A percentile compares a stretch with the other conserved stretches of the same genome.
These are phyloP conservation scores for Pogoniulus pusillus DNA, from an alignment of 2,797 vertebrate genomes.

Conservation along the genomic window DNA sequence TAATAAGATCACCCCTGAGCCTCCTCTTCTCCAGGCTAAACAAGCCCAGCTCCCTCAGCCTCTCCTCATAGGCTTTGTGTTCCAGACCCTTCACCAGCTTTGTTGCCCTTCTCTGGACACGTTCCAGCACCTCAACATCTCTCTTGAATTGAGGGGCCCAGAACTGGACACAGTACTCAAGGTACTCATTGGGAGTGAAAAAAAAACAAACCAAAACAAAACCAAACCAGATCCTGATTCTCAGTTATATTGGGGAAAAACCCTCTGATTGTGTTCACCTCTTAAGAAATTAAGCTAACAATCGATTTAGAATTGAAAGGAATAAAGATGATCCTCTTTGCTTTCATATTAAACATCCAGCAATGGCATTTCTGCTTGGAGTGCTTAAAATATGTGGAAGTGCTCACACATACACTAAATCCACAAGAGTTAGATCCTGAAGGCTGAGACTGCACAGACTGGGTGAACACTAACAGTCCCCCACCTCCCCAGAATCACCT, in stretches of 20 bases:
- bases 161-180: too few relatives aligned
- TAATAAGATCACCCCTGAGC: too few relatives aligned
- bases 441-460: neutral
- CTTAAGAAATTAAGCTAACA: conserved; percentile 44
- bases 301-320: conserved; percentile 45
- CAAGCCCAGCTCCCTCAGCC: too few relatives aligned
- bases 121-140: too few relatives aligned
- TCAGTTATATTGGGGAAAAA: neutral
- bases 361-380: neutral
- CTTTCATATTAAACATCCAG: conserved; percentile 21
- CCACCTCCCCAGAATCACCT: neutral
- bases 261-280: neutral
- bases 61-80: too few relatives aligned
- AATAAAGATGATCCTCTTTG: neutral
- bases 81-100: too few relatives aligned
- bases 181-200: neutral
- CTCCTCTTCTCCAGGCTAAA: too few relatives aligned
- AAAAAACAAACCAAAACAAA: too few relatives aligned
- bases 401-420: neutral
- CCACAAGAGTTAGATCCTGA: neutral
- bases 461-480: neutral
- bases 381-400: conserved; percentile 4
- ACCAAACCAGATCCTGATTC: neutral
- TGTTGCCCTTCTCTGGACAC: too few relatives aligned
- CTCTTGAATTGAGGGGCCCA: too few relatives aligned